Evolutionary conservation across 2,797 vertebrate genomes (phyloP), one percentile per base, ranked within the genome.

Genomic region (Columba guinea): DNA sequence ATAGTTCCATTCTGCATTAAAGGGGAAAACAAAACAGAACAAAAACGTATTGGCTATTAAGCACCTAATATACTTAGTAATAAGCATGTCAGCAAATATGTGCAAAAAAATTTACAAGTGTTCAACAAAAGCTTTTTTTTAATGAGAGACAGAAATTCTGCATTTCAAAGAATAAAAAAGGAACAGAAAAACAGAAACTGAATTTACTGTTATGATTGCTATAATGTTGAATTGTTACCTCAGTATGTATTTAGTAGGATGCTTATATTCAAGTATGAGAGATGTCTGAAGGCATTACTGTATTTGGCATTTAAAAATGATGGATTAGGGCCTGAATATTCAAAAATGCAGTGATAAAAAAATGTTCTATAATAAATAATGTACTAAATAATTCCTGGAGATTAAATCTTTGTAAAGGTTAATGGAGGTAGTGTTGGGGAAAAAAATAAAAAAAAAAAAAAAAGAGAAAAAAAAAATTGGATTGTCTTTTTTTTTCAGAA

Each of bases 321-420:
- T 13, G 16, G 60, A 77, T 83, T 62, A 65, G 5, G 34, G 4
- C 7, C 19, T 27, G 28, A 77, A 39, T 46, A 12, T 78, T 90
- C 4, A 87, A 78, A 70, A 83, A 75, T 13, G 8, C 4, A 24
- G 13, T 35, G 14, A 58, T 34, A 69, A 80, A 71, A 71, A 73
- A 46, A 23, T n/a, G 91, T 60, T 93, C 34, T 60, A 15, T 69
- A 35, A 8, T 79, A 75, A 95, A 63, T 87, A 69, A 69, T 32
- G 6, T 68, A 35, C 35, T 87, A 87, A 95, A 63, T 87, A 55
- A 90, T 93, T 96, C 35, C 78, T 73, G 64, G n/a, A 93, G 41
- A 20, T 27, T 77, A 90, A 76, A 86, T 23, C 10, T 86, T 34
- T 60, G 80, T 92, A 89, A 91, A 74, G 83, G 52, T 83, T 96